Evolutionary conservation across 1,140 invertebrate genomes (phyloP).

Genomic region (Nephila pilipes): DNA sequence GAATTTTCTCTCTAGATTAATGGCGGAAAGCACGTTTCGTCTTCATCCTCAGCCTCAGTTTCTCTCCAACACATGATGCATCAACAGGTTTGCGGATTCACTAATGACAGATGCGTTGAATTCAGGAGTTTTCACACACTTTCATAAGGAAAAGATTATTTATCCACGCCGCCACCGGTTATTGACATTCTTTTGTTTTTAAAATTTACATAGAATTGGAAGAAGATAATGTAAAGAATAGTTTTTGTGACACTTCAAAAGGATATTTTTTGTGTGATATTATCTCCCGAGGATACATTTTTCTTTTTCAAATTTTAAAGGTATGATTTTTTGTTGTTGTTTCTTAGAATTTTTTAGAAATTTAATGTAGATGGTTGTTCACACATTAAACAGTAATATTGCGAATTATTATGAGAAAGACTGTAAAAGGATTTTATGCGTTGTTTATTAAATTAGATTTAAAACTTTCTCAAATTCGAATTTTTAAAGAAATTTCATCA

Average conservation of each 20-base stretch:
- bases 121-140: neutral
- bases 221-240: constrained; percentile 12
- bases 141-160: neutral
- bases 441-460: no score
- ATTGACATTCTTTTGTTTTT: neutral
- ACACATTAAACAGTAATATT: no score
- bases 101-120: neutral
- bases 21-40: neutral
- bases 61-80: neutral
- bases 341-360: neutral
- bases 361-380: neutral
- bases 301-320: neutral
- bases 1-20: neutral
- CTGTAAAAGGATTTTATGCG: no score
- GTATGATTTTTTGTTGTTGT: neutral
- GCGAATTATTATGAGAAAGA: no score
- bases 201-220: neutral
- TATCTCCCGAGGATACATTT: neutral
- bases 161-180: neutral
- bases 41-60: constrained; percentile 34
- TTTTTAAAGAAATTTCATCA: no score
- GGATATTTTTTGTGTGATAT: constrained; percentile 3
- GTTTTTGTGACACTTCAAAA: constrained; percentile 1
- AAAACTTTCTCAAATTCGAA: no score
- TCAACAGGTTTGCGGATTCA: neutral